Evolutionary conservation across 2,113 vertebrate species (phyloP).

Genomic region (Orientallactaga bullata): DNA sequence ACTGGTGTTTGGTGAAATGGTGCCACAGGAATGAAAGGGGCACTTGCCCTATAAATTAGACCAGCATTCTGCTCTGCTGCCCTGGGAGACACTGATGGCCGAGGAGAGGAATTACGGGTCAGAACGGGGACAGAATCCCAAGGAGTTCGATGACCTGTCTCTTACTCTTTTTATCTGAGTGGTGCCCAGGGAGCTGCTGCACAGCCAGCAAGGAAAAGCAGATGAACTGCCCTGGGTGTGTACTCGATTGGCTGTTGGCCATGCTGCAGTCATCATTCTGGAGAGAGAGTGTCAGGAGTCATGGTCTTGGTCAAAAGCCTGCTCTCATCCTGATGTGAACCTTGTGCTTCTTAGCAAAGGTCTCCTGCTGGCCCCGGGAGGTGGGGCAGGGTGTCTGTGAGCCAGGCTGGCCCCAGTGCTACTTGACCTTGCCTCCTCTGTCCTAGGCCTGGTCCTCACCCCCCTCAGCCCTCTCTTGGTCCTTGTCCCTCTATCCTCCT

Average conservation of each 20-base stretch:
- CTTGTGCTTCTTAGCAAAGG: constrained; percentile 10
- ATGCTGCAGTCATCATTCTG: constrained; percentile 49
- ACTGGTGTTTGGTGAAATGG: background rate
- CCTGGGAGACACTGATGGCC: background rate
- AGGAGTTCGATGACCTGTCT: background rate
- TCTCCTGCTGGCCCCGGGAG: background rate
- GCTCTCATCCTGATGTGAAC: background rate
- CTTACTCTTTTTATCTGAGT: background rate
- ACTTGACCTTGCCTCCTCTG: background rate
- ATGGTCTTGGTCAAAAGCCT: background rate
- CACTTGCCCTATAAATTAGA: background rate
- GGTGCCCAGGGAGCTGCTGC: background rate
- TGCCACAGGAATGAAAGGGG: background rate
- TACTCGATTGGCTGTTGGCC: background rate
- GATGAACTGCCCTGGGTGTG: background rate
- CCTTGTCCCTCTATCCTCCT: background rate
- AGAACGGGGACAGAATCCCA: background rate
- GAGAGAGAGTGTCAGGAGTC: background rate
- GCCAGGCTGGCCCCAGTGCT: background rate
- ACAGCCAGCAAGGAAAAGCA: background rate
- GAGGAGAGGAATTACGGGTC: background rate
- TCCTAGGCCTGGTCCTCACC: background rate
- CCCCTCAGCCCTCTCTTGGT: background rate
- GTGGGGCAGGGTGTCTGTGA: background rate
- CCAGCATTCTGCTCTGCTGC: background rate